Evolutionary conservation across 2,797 vertebrate genomes (phyloP).

Genomic region (Rhodeus uyekii): DNA sequence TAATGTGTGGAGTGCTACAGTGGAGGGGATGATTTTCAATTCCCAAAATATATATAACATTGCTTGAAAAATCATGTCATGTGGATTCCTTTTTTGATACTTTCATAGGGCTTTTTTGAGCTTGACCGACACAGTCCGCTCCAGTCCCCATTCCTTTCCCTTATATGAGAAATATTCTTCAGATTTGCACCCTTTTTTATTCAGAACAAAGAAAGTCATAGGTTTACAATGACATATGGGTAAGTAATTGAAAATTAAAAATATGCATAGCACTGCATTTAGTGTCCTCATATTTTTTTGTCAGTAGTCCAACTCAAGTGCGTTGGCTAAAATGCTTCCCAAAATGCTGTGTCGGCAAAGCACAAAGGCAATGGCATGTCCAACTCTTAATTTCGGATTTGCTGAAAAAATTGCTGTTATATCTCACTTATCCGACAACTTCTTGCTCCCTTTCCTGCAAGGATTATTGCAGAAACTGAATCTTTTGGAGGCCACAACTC

Average conservation of each 20-base stretch:
- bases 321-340: conserved; percentile 66
- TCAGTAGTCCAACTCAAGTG: conserved; percentile 60
- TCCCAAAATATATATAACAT: not conserved
- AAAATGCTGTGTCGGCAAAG: conserved; percentile 56
- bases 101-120: not conserved
- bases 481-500: not conserved
- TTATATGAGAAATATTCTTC: not conserved
- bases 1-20: no score
- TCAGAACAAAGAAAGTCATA: not conserved
- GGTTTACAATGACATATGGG: not conserved
- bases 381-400: conserved; percentile 46
- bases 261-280: conserved; percentile 49
- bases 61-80: not conserved
- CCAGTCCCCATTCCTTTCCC: not conserved
- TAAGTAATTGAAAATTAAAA: not conserved
- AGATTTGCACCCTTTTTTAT: not conserved
- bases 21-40: no score
- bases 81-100: not conserved
- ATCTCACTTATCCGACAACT: conserved; percentile 28
- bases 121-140: not conserved
- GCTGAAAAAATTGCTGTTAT: conserved; percentile 2
- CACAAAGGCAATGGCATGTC: conserved; percentile 42
- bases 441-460: not conserved
- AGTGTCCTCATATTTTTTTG: conserved; percentile 63
- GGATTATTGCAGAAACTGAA: not conserved